A percentile compares a stretch with the other conserved stretches of the same genome.
These are phyloP conservation scores for Hoplostethus atlanticus DNA, from an alignment of 2,797 vertebrate species.

Conservation along the genomic window DNA sequence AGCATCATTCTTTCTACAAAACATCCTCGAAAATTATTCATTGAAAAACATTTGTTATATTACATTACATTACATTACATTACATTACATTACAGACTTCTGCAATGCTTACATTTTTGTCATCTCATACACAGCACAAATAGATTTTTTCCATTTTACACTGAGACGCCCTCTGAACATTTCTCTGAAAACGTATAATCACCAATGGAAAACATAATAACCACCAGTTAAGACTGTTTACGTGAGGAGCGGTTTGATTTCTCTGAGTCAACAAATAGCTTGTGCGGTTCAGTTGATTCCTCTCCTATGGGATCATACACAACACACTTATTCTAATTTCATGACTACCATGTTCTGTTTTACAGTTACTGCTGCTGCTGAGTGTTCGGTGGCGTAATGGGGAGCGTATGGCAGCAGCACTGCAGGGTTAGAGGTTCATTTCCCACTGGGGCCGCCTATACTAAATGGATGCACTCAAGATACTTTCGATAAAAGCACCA, in stretches of 20 bases:
- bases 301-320: constrained; percentile 11
- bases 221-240: constrained; percentile 1
- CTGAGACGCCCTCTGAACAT: not conserved
- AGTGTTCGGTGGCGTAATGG: constrained; percentile 37
- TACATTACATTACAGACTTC: no score
- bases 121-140: not conserved
- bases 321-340: constrained; percentile 18
- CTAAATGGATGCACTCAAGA: constrained; percentile 69
- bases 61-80: no score
- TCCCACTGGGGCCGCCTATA: constrained; percentile 37
- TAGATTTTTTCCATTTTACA: not conserved
- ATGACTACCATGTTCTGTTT: not conserved
- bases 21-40: no score
- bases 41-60: no score
- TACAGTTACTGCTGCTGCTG: constrained; percentile 15
- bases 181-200: not conserved
- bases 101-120: no score
- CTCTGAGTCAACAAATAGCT: not conserved
- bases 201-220: not conserved
- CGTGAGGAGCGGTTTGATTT: not conserved
- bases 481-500: constrained; percentile 59
- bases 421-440: constrained; percentile 43
- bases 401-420: constrained; percentile 27
- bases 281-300: not conserved
- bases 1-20: no score